Evolutionary conservation across 2,888 invertebrate species (phyloP).

Genomic region (Sphaerophoria rueppellii): DNA sequence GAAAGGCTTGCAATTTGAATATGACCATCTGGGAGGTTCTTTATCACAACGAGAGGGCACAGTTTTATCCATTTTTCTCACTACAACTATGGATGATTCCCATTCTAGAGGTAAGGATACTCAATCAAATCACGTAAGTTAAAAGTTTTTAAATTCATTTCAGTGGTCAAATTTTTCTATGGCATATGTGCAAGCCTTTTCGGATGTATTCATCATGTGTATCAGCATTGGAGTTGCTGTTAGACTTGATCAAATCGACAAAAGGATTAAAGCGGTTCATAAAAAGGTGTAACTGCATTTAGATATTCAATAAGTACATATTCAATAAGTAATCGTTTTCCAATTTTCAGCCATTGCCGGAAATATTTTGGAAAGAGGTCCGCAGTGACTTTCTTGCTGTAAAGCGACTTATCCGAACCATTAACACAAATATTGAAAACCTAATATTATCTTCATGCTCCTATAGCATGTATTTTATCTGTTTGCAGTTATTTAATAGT

Average conservation of each 20-base stretch:
- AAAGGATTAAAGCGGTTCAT: constrained; percentile 82
- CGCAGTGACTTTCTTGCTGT: constrained; percentile 87
- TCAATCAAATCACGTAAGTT: too few relatives aligned
- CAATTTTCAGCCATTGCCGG: constrained; percentile 76
- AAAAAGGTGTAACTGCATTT: constrained; percentile 80
- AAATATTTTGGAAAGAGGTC: constrained; percentile 85
- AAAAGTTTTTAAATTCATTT: not conserved
- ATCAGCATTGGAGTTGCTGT: constrained; percentile 87
- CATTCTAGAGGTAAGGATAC: constrained; percentile 76
- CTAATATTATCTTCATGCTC: constrained; percentile 86
- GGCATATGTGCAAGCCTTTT: constrained; percentile 88
- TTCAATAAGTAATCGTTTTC: not conserved
- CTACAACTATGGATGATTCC: constrained; percentile 77
- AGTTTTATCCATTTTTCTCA: constrained; percentile 77
- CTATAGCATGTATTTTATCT: constrained; percentile 89
- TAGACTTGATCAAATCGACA: constrained; percentile 86
- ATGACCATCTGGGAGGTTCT: constrained; percentile 77
- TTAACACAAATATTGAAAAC: constrained; percentile 85
- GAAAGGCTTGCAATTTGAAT: constrained; percentile 78
- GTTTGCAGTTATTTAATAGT: constrained; percentile 87
- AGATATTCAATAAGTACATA: too few relatives aligned
- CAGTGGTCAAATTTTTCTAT: constrained; percentile 81
- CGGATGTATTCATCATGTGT: constrained; percentile 87
- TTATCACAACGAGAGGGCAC: constrained; percentile 78
- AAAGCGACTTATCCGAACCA: constrained; percentile 84